Conservation (phyloP, 2,113 vertebrate species). For the Anolis sagrei region DNA sequence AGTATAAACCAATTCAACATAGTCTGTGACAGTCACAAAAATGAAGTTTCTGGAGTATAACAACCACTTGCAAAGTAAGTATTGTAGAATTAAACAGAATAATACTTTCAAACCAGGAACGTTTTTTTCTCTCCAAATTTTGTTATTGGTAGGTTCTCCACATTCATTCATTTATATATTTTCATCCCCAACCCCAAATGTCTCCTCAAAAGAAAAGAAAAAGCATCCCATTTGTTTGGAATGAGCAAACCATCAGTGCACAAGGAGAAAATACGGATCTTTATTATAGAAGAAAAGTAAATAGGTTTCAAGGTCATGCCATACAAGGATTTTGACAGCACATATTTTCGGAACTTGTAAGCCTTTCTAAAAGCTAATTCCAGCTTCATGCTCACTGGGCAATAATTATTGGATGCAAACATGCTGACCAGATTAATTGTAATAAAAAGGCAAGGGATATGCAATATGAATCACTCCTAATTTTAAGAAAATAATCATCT, state of each 20-base stretch:
- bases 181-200: no score
- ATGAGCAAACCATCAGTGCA: background rate
- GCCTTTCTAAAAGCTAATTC: background rate
- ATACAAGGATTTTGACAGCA: background rate
- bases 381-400: background rate
- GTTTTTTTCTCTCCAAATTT: no score
- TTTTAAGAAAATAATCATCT: accelerated
- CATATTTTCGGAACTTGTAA: background rate
- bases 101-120: no score
- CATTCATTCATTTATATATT: background rate
- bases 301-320: background rate
- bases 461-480: slow-evolving; percentile 24
- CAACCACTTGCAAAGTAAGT: no score
- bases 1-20: no score
- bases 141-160: background rate
- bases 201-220: background rate
- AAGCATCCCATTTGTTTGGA: background rate
- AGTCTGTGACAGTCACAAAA: no score
- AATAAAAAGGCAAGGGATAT: slow-evolving; percentile 45
- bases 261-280: background rate
- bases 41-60: no score
- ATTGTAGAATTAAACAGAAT: no score
- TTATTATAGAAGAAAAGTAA: background rate
- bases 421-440: slow-evolving; percentile 14
- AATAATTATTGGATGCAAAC: slow-evolving; percentile 47